Evolutionary conservation across 2,797 vertebrate genomes (phyloP).

Genomic region (Notolabrus celidotus): DNA sequence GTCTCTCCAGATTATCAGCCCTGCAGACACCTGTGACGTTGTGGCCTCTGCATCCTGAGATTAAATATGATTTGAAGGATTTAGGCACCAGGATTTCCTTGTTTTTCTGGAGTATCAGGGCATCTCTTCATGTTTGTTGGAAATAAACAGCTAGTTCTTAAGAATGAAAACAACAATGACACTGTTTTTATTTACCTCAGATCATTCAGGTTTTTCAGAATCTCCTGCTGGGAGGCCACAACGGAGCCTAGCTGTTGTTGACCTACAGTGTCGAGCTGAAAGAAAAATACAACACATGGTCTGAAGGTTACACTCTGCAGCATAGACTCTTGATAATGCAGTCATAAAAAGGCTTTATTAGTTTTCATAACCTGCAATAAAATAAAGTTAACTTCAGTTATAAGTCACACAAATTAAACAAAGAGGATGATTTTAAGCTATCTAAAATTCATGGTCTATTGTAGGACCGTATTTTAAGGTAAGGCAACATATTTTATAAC

Average conservation of each 20-base stretch:
- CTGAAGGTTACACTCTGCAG: not conserved
- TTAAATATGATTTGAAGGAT: conserved; percentile 75
- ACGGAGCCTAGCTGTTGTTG: conserved; percentile 89
- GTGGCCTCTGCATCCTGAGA: conserved; percentile 57
- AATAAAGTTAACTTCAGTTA: not conserved
- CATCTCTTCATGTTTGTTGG: conserved; percentile 29
- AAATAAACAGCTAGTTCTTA: conserved; percentile 58
- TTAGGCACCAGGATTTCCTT: conserved; percentile 66
- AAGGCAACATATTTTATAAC: too few species aligned
- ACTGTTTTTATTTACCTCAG: conserved; percentile 86
- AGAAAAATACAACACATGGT: not conserved
- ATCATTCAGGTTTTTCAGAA: conserved; percentile 91
- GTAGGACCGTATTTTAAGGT: too few species aligned
- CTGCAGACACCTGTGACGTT: conserved; percentile 66
- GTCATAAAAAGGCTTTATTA: conserved; percentile 11
- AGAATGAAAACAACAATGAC: conserved; percentile 26
- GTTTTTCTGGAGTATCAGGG: conserved; percentile 66
- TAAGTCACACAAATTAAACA: not conserved
- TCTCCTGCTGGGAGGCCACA: conserved; percentile 90
- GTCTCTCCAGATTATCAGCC: conserved; percentile 58
- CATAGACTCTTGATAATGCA: conserved; percentile 1
- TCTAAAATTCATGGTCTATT: too few species aligned
- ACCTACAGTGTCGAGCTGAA: conserved; percentile 76
- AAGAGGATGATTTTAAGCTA: too few species aligned
- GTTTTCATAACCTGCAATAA: conserved; percentile 11